Conservation (phyloP, 2,888 invertebrate species). For the Conops quadrifasciatus region DNA sequence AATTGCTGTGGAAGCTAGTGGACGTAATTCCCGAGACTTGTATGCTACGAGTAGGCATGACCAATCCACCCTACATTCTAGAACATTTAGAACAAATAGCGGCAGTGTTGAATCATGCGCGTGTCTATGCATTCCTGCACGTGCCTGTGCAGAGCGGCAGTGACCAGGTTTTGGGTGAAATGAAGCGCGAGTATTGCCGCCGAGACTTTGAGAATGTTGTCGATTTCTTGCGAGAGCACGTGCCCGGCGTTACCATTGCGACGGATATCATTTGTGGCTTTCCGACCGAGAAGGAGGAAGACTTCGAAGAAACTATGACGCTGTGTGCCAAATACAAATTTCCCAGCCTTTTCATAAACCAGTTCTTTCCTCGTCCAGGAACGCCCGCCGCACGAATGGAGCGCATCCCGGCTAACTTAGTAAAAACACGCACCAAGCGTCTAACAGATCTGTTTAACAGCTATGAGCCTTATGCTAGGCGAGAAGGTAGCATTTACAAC, state of each 20-base stretch:
- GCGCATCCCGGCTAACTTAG: constrained; percentile 84
- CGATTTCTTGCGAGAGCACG: constrained; percentile 81
- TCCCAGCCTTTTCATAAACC: constrained; percentile 96
- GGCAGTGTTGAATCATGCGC: constrained; percentile 83
- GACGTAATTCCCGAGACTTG: constrained; percentile 72
- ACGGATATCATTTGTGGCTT: constrained; percentile 99
- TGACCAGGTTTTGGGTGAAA: constrained; percentile 90
- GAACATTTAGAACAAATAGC: constrained; percentile 93
- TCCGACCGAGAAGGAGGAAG: constrained; percentile 90
- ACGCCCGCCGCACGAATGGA: constrained; percentile 94
- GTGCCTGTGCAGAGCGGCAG: constrained; percentile 99
- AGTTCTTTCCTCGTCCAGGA: constrained; percentile 95
- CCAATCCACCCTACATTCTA: constrained; percentile 97
- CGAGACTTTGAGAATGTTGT: constrained; percentile 91
- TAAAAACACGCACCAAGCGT: constrained; percentile 87
- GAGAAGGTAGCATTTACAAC: constrained; percentile 69
- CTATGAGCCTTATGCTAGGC: constrained; percentile 83
- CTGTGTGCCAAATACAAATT: constrained; percentile 89
- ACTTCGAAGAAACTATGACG: constrained; percentile 87
- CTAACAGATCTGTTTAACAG: constrained; percentile 89
- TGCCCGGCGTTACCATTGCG: constrained; percentile 91
- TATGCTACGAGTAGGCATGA: constrained; percentile 92
- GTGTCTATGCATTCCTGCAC: constrained; percentile 95
- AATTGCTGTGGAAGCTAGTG: constrained; percentile 85
- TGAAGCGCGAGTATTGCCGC: constrained; percentile 95